Evolutionary conservation across 2,113 vertebrate genomes (phyloP).

Genomic region (Barnardius zonarius): DNA sequence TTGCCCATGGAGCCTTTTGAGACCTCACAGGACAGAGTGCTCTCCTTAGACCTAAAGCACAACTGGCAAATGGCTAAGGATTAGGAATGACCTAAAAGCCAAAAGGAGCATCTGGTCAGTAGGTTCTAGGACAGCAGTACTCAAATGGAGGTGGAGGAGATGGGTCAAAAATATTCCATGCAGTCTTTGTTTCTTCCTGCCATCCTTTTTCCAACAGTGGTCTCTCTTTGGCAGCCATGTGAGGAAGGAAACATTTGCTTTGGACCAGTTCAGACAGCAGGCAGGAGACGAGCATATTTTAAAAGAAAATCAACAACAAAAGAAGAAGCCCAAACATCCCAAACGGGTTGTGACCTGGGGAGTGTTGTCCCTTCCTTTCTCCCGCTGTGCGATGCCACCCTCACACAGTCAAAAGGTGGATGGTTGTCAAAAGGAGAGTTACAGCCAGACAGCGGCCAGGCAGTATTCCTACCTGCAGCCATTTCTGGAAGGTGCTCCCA

Average conservation of each 20-base stretch:
- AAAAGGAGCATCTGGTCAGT: not conserved
- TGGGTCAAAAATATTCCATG: not conserved
- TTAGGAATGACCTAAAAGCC: not conserved
- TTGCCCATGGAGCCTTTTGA: not conserved
- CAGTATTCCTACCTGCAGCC: not conserved
- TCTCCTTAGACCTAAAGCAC: not conserved
- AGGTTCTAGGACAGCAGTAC: not conserved
- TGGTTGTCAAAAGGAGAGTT: not conserved
- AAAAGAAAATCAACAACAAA: conserved; percentile 28
- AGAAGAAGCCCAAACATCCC: not conserved
- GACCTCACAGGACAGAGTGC: not conserved
- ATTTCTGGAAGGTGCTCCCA: not conserved
- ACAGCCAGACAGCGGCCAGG: not conserved
- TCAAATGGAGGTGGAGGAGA: not conserved
- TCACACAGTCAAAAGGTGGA: not conserved
- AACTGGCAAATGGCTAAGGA: not conserved
- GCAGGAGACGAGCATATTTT: not conserved
- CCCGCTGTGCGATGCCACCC: not conserved
- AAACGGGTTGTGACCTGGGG: not conserved
- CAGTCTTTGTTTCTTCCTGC: conserved; percentile 26
- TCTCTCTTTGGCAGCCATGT: not conserved
- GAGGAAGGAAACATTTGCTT: conserved; percentile 42
- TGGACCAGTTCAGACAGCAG: conserved; percentile 14
- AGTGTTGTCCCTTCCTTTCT: not conserved
- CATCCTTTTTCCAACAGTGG: conserved; percentile 25